A percentile compares a stretch with the other conserved stretches of the same genome.
These are phyloP conservation scores for Limanda limanda DNA, from an alignment of 2,113 vertebrate species.

Conservation along the genomic window DNA sequence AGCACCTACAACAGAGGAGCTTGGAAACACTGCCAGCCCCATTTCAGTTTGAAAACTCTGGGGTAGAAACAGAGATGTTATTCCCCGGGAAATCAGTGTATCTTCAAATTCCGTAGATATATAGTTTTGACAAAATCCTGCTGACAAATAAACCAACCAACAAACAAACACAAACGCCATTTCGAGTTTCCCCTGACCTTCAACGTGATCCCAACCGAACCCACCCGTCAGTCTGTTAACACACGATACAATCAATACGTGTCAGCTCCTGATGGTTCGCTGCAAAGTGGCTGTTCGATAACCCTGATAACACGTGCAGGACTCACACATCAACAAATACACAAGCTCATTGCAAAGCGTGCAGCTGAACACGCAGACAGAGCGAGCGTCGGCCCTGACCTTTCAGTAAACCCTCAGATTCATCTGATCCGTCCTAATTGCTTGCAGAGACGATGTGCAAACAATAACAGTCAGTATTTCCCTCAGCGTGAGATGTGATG, in stretches of 20 bases:
- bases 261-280: not conserved
- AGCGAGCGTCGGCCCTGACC: not conserved
- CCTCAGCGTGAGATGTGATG: conserved; percentile 4
- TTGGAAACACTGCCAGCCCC: too few species aligned
- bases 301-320: not conserved
- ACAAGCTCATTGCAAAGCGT: not conserved
- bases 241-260: conserved; percentile 19
- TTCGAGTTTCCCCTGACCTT: not conserved
- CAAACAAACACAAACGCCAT: too few species aligned
- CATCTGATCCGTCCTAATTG: conserved; percentile 33
- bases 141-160: too few species aligned
- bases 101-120: too few species aligned
- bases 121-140: too few species aligned
- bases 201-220: not conserved
- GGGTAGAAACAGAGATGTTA: too few species aligned
- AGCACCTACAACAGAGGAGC: too few species aligned
- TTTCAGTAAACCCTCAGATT: conserved; percentile 24
- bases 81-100: too few species aligned
- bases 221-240: conserved; percentile 4
- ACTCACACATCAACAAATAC: not conserved
- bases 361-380: too few species aligned
- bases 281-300: conserved; percentile 18
- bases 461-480: conserved; percentile 40
- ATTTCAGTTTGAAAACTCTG: too few species aligned
- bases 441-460: conserved; percentile 46